Conservation (phyloP, 1,140 invertebrate species). For the Ganaspis sp. region DNA sequence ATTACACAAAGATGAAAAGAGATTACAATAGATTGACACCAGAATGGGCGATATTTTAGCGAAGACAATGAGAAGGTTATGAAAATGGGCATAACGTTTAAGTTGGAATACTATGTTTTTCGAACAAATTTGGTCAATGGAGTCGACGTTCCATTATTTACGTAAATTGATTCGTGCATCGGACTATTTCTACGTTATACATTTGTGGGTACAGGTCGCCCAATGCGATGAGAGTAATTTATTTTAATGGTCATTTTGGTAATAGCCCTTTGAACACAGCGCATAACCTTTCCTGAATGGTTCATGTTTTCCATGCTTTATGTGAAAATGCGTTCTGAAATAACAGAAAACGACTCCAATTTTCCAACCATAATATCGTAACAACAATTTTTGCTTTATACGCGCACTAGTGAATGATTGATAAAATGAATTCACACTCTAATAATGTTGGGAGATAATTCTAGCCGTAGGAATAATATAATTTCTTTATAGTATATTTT, state of each 20-base stretch:
- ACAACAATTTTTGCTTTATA: not conserved
- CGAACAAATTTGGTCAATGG: not conserved
- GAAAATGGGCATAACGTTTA: not conserved
- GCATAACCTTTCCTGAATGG: conserved; percentile 49
- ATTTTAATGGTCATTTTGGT: conserved; percentile 66
- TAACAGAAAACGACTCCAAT: conserved; percentile 31
- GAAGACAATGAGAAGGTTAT: too few relatives aligned
- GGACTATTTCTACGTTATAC: conserved; percentile 54
- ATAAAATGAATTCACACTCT: not conserved
- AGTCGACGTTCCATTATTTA: conserved; percentile 53
- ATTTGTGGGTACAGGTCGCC: conserved; percentile 43
- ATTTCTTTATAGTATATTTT: too few relatives aligned
- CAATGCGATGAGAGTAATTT: conserved; percentile 57
- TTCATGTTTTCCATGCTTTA: conserved; percentile 28
- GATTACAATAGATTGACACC: too few relatives aligned
- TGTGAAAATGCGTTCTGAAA: conserved; percentile 28
- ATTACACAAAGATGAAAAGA: too few relatives aligned
- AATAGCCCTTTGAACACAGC: conserved; percentile 61
- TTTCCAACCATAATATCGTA: conserved; percentile 10
- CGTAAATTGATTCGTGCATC: conserved; percentile 61
- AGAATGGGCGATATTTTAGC: too few relatives aligned
- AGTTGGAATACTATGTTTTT: not conserved
- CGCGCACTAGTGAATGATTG: not conserved
- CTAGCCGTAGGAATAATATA: too few relatives aligned
- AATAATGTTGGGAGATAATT: too few relatives aligned